These are phyloP conservation scores for Telenomus remus DNA, from an alignment of 1,140 invertebrate species.

Conservation along the genomic window DNA sequence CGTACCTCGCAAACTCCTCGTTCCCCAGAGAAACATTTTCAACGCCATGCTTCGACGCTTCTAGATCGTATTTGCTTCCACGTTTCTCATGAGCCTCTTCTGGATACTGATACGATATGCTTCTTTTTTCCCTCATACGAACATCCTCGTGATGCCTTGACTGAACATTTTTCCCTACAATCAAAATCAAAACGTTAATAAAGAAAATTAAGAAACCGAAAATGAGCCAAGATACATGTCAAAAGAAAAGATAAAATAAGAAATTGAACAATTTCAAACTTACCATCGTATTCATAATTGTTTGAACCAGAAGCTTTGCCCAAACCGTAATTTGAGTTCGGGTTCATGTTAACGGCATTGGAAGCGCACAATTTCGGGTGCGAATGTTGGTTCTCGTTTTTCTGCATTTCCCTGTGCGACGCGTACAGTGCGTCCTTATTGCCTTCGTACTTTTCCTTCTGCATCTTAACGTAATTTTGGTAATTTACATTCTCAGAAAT, in stretches of 20 bases:
- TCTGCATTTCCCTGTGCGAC: constrained; percentile 67
- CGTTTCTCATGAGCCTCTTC: constrained; percentile 65
- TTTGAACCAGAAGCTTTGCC: constrained; percentile 64
- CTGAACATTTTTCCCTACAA: constrained; percentile 39
- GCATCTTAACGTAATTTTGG: constrained; percentile 69
- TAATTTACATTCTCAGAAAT: constrained; percentile 68
- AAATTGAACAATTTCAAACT: constrained; percentile 30
- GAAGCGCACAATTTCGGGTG: constrained; percentile 68
- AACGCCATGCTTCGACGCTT: constrained; percentile 36
- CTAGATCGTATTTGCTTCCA: constrained; percentile 65
- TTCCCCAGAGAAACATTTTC: constrained; percentile 19
- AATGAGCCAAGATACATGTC: background rate
- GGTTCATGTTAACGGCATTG: constrained; percentile 64
- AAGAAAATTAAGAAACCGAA: background rate
- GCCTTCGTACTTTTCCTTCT: constrained; percentile 71
- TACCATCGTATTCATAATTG: constrained; percentile 63
- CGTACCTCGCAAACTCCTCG: constrained; percentile 61
- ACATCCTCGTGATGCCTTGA: constrained; percentile 40
- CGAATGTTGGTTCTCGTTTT: constrained; percentile 61
- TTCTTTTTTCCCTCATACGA: constrained; percentile 42
- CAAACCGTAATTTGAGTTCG: constrained; percentile 66
- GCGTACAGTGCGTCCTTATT: constrained; percentile 70
- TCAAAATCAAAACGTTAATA: background rate
- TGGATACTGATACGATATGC: constrained; percentile 49
- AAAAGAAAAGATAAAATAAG: background rate